A percentile compares a stretch with the other conserved stretches of the same genome.
Evolutionary conservation across 2,888 invertebrate genomes (phyloP).

Genomic region (Nomada goodeniana): DNA sequence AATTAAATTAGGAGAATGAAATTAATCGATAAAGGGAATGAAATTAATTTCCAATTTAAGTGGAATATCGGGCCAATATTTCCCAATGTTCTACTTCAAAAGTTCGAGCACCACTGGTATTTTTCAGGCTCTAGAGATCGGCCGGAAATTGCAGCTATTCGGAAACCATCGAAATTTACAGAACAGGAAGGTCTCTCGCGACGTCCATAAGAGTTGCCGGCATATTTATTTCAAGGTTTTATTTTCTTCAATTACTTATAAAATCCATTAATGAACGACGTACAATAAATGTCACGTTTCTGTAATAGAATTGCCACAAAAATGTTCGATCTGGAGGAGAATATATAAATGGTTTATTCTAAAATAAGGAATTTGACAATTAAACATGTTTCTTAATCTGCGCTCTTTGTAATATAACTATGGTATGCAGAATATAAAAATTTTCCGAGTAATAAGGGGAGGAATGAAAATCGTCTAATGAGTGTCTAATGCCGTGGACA

Average conservation of each 20-base stretch:
- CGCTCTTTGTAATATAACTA: not conserved
- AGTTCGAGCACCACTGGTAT: constrained; percentile 17
- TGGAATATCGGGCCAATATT: constrained; percentile 25
- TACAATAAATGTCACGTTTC: too few relatives aligned
- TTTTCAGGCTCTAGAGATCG: constrained; percentile 5
- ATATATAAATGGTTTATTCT: too few relatives aligned
- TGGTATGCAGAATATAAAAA: not conserved
- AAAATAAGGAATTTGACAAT: not conserved
- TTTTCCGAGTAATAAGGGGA: constrained; percentile 5
- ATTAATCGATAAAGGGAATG: not conserved
- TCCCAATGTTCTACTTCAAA: constrained; percentile 22
- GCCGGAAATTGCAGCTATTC: constrained; percentile 44
- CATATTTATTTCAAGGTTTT: too few relatives aligned
- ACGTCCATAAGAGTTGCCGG: not conserved
- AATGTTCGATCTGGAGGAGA: too few relatives aligned
- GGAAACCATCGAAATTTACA: constrained; percentile 40
- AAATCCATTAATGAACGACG: too few relatives aligned
- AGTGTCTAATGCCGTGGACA: constrained; percentile 62
- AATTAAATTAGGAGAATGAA: too few relatives aligned
- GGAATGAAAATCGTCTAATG: constrained; percentile 43
- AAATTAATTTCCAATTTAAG: constrained; percentile 21
- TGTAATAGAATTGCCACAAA: too few relatives aligned
- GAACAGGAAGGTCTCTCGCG: constrained; percentile 44
- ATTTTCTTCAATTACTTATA: too few relatives aligned
- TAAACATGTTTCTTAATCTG: not conserved